Percentiles rank a stretch among this genome's conserved stretches.
Conservation (phyloP, 2,797 vertebrate species). For the Merluccius polli region DNA sequence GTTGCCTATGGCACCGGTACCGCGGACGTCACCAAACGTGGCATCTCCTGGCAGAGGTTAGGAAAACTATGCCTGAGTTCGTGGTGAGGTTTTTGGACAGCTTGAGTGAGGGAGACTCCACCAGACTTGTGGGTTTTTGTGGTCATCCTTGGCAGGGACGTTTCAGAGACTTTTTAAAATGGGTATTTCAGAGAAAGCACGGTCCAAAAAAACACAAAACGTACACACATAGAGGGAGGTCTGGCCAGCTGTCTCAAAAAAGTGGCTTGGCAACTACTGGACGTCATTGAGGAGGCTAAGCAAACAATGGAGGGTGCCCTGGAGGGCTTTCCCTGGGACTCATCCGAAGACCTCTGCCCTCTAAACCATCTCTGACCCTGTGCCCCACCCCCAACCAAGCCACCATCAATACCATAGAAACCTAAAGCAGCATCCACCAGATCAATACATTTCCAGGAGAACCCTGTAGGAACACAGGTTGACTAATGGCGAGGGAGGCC, state of each 20-base stretch:
- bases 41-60: constrained; percentile 38
- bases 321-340: constrained; percentile 53
- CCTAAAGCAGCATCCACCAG: constrained; percentile 33
- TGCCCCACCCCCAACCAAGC: constrained; percentile 4
- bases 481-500: constrained; percentile 18
- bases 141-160: constrained; percentile 48
- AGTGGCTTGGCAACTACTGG: constrained; percentile 40
- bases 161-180: constrained; percentile 47
- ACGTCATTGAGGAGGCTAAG: constrained; percentile 38
- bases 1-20: constrained; percentile 34
- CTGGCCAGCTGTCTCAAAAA: constrained; percentile 60
- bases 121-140: constrained; percentile 47
- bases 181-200: constrained; percentile 36
- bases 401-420: constrained; percentile 39
- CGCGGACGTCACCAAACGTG: constrained; percentile 31
- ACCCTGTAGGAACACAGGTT: constrained; percentile 13
- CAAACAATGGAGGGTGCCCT: constrained; percentile 48
- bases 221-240: constrained; percentile 46
- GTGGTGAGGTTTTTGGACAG: constrained; percentile 40
- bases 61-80: constrained; percentile 39
- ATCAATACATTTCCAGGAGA: constrained; percentile 34
- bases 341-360: constrained; percentile 23
- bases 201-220: constrained; percentile 26
- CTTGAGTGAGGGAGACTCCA: constrained; percentile 43
- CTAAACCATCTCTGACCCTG: constrained; percentile 20